Conservation (phyloP, 2,888 invertebrate genomes). For the Aporophyla nigra region DNA sequence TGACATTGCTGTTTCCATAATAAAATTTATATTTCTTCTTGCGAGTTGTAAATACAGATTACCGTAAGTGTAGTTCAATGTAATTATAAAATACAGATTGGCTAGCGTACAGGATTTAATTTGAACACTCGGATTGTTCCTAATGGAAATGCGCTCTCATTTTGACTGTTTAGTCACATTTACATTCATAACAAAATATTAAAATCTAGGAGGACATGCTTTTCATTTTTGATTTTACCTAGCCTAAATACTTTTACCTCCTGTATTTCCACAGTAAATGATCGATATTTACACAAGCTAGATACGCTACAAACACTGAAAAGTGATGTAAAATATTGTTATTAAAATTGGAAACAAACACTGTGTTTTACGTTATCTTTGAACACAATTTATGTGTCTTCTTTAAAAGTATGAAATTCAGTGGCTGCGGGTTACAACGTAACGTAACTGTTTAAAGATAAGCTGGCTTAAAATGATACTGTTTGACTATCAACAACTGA, state of each 20-base stretch:
- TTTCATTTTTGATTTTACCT: constrained; percentile 34
- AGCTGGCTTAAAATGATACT: not conserved
- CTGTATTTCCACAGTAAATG: too few relatives aligned
- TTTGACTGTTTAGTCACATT: too few relatives aligned
- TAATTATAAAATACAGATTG: too few relatives aligned
- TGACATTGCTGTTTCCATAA: too few relatives aligned
- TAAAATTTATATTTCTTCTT: too few relatives aligned
- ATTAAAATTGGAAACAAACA: constrained; percentile 38
- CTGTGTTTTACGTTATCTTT: constrained; percentile 29
- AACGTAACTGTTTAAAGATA: constrained; percentile 4
- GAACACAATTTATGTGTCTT: constrained; percentile 68
- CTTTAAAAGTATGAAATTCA: constrained; percentile 63
- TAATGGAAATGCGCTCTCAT: too few relatives aligned
- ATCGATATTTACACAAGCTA: not conserved
- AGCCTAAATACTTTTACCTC: not conserved
- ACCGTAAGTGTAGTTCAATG: too few relatives aligned
- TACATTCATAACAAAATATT: too few relatives aligned
- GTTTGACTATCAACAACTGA: not conserved
- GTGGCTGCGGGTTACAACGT: constrained; percentile 50
- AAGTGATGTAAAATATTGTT: constrained; percentile 39
- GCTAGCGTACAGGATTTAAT: too few relatives aligned
- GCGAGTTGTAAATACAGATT: too few relatives aligned
- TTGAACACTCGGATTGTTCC: too few relatives aligned
- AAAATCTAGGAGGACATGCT: constrained; percentile 55
- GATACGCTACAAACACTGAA: too few relatives aligned